A percentile compares a stretch with the other conserved stretches of the same genome.
These are phyloP conservation scores for Melierax canorus DNA, from an alignment of 2,113 vertebrate species.

Conservation along the genomic window DNA sequence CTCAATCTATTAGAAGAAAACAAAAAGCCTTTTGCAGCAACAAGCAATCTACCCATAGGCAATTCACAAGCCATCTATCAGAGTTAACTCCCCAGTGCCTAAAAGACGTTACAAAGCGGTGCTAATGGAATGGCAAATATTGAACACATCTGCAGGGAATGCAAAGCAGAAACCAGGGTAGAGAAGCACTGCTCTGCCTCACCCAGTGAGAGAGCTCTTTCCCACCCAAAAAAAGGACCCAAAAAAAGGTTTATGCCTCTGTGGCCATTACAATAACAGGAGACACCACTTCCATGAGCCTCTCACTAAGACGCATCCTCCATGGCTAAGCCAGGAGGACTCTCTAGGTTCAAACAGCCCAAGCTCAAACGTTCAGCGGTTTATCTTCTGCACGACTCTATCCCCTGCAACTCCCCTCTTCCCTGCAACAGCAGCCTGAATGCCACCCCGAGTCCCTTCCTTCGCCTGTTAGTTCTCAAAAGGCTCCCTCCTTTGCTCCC, in stretches of 20 bases:
- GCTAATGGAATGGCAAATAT: background rate
- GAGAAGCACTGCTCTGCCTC: background rate
- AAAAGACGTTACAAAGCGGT: accelerated
- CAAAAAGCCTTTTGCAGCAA: background rate
- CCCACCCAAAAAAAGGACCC: background rate
- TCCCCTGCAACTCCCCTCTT: background rate
- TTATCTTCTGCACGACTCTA: background rate
- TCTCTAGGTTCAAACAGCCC: background rate
- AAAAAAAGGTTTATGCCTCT: too few species aligned
- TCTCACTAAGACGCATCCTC: accelerated
- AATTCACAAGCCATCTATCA: background rate
- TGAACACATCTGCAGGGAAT: background rate
- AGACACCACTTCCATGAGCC: background rate
- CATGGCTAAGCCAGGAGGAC: background rate
- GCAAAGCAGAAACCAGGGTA: background rate
- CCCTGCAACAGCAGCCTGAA: background rate
- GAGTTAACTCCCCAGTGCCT: background rate
- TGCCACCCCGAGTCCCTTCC: accelerated
- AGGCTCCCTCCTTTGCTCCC: background rate
- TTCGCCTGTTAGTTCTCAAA: background rate
- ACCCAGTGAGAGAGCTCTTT: too few species aligned
- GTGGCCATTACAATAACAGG: background rate
- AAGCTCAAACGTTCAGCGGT: accelerated
- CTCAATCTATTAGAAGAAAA: background rate
- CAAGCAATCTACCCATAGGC: background rate